These are phyloP conservation scores for Cassiopea andromeda DNA, from an alignment of 30 jellyfish, hydroid and myxozoan species.

Conservation along the genomic window DNA sequence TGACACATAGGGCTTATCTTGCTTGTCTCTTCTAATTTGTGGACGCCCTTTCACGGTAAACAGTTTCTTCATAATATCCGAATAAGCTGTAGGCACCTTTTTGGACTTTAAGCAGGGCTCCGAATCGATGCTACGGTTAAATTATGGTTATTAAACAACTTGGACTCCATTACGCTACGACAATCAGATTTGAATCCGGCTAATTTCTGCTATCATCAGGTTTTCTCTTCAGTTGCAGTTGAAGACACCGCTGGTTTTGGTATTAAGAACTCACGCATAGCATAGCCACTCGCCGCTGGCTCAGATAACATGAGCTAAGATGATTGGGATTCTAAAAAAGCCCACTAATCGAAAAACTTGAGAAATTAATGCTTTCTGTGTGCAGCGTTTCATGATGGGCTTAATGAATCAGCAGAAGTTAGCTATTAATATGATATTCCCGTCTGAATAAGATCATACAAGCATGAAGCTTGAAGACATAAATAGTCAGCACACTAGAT, in stretches of 20 bases:
- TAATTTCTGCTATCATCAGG: not conserved
- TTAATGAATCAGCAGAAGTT: not conserved
- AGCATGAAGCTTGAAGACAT: no score
- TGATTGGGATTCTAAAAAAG: not conserved
- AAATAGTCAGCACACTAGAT: no score
- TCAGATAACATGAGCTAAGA: not conserved
- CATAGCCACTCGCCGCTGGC: conserved; percentile 3
- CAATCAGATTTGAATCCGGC: conserved; percentile 21
- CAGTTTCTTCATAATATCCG: conserved; percentile 47
- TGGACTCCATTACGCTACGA: conserved; percentile 48
- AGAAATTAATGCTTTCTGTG: not conserved
- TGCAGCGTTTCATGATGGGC: not conserved
- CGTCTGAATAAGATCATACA: no score
- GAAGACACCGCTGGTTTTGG: not conserved
- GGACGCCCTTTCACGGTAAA: conserved; percentile 64
- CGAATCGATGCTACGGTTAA: conserved; percentile 38
- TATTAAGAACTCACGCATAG: not conserved
- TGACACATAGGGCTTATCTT: conserved; percentile 28
- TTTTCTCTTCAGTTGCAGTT: conserved; percentile 22
- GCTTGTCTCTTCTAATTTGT: conserved; percentile 33
- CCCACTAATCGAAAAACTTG: not conserved
- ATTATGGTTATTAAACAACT: conserved; percentile 55
- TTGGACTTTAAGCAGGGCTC: conserved; percentile 50
- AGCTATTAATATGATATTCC: no score
- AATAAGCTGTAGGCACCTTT: conserved; percentile 68